Conservation (phyloP, 2,113 vertebrate genomes). For the Calypte anna region DNA sequence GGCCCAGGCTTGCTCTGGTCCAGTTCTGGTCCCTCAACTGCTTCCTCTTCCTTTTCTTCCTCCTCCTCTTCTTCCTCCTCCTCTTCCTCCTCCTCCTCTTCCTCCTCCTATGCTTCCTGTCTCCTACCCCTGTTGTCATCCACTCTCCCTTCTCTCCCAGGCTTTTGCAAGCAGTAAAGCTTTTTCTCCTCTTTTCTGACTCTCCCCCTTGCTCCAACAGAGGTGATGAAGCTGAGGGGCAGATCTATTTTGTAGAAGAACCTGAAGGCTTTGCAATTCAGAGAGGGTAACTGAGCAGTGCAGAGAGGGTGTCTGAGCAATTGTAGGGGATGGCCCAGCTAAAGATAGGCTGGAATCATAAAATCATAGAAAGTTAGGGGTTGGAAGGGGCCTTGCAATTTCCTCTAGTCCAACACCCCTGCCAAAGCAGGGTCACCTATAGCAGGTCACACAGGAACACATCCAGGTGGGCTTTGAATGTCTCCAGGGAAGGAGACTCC, state of each 20-base stretch:
- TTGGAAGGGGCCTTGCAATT: too few species aligned
- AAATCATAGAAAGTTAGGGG: not conserved
- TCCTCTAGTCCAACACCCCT: too few species aligned
- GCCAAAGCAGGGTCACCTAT: too few species aligned
- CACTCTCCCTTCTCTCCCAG: not conserved
- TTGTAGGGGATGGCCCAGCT: not conserved
- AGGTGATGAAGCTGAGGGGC: not conserved
- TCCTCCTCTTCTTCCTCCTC: not conserved
- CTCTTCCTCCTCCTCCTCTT: not conserved
- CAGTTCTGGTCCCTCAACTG: accelerated
- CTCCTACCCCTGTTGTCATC: not conserved
- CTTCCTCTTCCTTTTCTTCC: not conserved
- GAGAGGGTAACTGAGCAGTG: not conserved
- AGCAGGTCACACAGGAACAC: too few species aligned
- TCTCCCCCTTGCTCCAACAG: not conserved
- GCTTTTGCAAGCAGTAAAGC: not conserved
- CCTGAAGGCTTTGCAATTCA: not conserved
- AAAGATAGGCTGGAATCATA: not conserved
- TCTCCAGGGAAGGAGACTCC: too few species aligned
- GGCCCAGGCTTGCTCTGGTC: not conserved
- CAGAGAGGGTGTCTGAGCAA: not conserved
- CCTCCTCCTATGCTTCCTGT: not conserved
- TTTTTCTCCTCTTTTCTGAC: not conserved
- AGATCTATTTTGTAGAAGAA: not conserved
- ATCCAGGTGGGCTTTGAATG: too few species aligned